Conservation (phyloP, 2,113 vertebrate genomes). For the Nibea albiflora region DNA sequence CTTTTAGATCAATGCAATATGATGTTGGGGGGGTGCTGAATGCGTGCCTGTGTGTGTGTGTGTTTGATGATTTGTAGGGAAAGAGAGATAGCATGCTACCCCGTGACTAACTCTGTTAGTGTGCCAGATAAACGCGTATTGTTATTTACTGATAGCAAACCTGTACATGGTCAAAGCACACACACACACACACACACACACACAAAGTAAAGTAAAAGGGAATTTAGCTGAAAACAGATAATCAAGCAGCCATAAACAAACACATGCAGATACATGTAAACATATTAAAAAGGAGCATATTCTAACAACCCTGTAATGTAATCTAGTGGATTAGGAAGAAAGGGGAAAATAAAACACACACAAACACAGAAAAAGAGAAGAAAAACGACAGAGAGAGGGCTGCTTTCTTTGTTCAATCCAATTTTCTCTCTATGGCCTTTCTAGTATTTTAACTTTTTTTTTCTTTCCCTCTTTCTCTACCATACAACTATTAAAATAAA, state of each 20-base stretch:
- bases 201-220: conserved; percentile 6
- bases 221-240: conserved; percentile 35
- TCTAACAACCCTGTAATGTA: conserved; percentile 25
- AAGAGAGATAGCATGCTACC: conserved; percentile 22
- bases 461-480: conserved; percentile 54
- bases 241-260: conserved; percentile 42
- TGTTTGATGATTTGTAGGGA: conserved; percentile 40
- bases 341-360: conserved; percentile 2
- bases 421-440: conserved; percentile 59
- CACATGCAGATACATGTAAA: conserved; percentile 47
- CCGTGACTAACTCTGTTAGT: conserved; percentile 12
- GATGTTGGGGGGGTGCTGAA: neutral
- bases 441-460: conserved; percentile 57
- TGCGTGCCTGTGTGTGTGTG: conserved; percentile 1
- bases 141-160: conserved; percentile 61
- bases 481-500: conserved; percentile 83
- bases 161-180: conserved; percentile 27
- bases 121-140: conserved; percentile 45
- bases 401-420: conserved; percentile 42
- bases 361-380: neutral
- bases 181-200: conserved; percentile 3
- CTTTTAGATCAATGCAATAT: conserved; percentile 72
- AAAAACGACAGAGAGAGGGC: neutral
- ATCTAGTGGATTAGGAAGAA: conserved; percentile 31
- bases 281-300: conserved; percentile 42